Conservation (phyloP, 2,888 invertebrate species). For the Athalia circularis region DNA sequence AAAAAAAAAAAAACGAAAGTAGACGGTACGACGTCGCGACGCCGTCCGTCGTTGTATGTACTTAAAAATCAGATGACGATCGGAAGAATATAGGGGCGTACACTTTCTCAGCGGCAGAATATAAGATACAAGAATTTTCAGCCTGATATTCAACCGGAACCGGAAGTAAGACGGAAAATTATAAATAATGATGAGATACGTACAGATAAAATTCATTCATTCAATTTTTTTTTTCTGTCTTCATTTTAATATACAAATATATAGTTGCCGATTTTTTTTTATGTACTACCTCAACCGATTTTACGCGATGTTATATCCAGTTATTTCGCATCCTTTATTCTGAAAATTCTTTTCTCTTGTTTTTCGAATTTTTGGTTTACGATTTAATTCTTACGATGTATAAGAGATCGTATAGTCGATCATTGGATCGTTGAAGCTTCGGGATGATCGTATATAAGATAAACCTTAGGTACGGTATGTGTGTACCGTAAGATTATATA, state of each 20-base stretch:
- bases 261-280: too few species aligned
- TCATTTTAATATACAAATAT: background rate
- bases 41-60: background rate
- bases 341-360: too few species aligned
- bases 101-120: background rate
- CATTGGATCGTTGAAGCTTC: constrained; percentile 2
- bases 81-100: background rate
- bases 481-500: background rate
- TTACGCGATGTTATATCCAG: too few species aligned
- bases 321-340: background rate
- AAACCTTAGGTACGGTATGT: constrained; percentile 10
- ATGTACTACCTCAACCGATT: too few species aligned
- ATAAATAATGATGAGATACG: constrained; percentile 70
- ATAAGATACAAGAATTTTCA: constrained; percentile 51
- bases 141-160: constrained; percentile 48
- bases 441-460: constrained; percentile 23
- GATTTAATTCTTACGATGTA: constrained; percentile 21
- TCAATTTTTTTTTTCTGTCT: constrained; percentile 1
- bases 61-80: constrained; percentile 2
- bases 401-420: background rate
- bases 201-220: constrained; percentile 19
- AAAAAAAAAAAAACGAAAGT: too few species aligned
- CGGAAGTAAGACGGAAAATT: constrained; percentile 69
- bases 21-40: too few species aligned
- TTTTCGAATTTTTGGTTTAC: too few species aligned